Evolutionary conservation across 2,113 vertebrate species (phyloP).

Genomic region (Ictalurus punctatus): DNA sequence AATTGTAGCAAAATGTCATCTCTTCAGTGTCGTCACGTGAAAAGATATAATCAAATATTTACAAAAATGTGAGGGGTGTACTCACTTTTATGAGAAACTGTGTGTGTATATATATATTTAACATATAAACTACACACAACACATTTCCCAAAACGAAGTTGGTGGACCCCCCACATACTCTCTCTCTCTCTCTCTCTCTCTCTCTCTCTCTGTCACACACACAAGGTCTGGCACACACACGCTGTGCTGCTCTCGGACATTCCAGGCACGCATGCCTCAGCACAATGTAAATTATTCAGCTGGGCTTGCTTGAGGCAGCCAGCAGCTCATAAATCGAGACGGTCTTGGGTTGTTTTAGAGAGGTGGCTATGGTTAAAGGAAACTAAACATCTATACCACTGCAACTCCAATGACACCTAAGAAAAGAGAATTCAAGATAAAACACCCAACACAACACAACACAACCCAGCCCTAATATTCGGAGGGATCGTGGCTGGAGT

Average conservation of each 20-base stretch:
- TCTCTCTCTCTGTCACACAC: constrained; percentile 21
- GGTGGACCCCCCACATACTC: not conserved
- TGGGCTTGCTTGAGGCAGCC: constrained; percentile 72
- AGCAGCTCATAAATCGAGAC: constrained; percentile 77
- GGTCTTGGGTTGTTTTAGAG: constrained; percentile 74
- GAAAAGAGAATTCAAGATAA: not conserved
- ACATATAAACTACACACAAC: not conserved
- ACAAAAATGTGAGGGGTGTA: too few species aligned
- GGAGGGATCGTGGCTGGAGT: not conserved
- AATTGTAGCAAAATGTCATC: too few species aligned
- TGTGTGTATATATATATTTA: too few species aligned
- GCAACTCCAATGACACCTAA: constrained; percentile 16
- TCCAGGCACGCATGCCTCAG: constrained; percentile 74
- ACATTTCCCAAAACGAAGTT: constrained; percentile 4
- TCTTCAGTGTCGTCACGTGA: too few species aligned
- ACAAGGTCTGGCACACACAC: constrained; percentile 1
- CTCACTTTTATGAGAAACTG: too few species aligned
- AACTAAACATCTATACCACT: constrained; percentile 72
- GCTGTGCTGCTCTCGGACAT: constrained; percentile 66
- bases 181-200: not conserved
- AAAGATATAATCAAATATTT: too few species aligned
- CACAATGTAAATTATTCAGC: constrained; percentile 83
- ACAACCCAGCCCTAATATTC: not conserved
- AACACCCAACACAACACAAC: too few species aligned
- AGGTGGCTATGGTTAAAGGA: constrained; percentile 73